Evolutionary conservation across 1,140 invertebrate genomes (phyloP), one percentile per base, ranked within the genome.

Genomic region (Babylonia areolata): DNA sequence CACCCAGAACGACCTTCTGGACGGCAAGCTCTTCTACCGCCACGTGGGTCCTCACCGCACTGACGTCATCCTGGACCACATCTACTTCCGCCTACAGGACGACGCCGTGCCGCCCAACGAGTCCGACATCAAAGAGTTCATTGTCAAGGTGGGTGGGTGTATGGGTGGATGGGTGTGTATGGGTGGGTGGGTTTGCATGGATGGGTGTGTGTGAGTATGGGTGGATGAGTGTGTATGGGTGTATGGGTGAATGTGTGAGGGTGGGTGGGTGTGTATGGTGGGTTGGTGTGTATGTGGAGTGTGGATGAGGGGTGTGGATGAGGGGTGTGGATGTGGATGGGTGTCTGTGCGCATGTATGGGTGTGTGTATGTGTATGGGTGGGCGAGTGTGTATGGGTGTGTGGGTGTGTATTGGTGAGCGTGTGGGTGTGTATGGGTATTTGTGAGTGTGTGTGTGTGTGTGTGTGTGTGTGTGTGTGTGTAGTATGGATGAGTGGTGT

Each of bases 11-110:
- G 95, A 95, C 86, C 91, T 95, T 33, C 77, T 91, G 3, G 93
- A 94, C 81, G 94, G 94, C 28, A 91, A 91, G 87, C 88, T 95
- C 28, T 94, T 93, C 86, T 95, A 95, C 87, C 89, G 91, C 12
- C 94, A 95, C 88, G 90, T 91, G 31, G 94, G 94, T 11, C 85
- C 89, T 9, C 92, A 93, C 73, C 78, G 87, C 39, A 87, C 91
- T 46, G 89, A 90, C 51, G 84, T 92, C 40, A 87, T 92, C 31
- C 89, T 90, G 2, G 93, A 95, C 81, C 90, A 77, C 79, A 91
- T 95, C 31, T 88, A 88, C 39, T 94, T 95, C 85, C 90, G 42
- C 40, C 46, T 95, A 3, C 73, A 82, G 39, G 94, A 95, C 87
- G 89, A 88, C 46, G 90, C 89, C 51, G 88, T 90, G 2, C 94